Base-by-base conservation (phyloP, 2,113 vertebrate species). In the Cottus gobio region DNA sequence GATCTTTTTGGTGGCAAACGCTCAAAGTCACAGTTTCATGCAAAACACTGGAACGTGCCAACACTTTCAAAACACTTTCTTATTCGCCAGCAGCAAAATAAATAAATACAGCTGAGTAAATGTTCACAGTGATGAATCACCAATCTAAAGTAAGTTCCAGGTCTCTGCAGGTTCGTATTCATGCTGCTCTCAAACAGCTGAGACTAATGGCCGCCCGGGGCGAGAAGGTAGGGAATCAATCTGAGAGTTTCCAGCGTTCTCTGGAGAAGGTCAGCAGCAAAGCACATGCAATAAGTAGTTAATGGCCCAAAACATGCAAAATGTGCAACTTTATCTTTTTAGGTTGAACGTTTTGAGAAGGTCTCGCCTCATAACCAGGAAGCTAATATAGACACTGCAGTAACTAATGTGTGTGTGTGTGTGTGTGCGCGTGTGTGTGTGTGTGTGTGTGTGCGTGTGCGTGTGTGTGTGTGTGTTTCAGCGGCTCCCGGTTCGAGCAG, bases 401-500 rank as follows among this genome's bases (percentile, higher is more conserved):
- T 30, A 4, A 44, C 20, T 8, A 39, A 10, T 11, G 1, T 71
- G 16, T 80, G 13, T 60, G 36, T 37, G 2, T 72, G 11, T 28
- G 8, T 24, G 16, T 80, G 16, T 60, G 36, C 28, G 3, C 66
- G 22, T 36, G 10, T n/a, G 6, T 22, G 12, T 77, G 16, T 56
- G 36, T 37, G 16, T 80, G 13, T 60, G 36, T 37, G 2, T 72
- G 11, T 28, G 8, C 22, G 16, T 80, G 16, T 60, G 36, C 28
- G 3, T 70, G 22, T 36, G 10, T n/a, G 6, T 22, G 12, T 77
- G 16, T 56, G 36, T 37, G 3, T 72, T 56, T 46, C 85, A 98
- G 97, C 0, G 96, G 97, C 60, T 84, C 87, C 20, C 93, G 79
- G 81, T 98, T 98, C 1, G 68, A 96, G 92, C 91, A 90, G 86